Base-by-base conservation (phyloP, 2,113 vertebrate genomes). In the Corapipo altera region DNA sequence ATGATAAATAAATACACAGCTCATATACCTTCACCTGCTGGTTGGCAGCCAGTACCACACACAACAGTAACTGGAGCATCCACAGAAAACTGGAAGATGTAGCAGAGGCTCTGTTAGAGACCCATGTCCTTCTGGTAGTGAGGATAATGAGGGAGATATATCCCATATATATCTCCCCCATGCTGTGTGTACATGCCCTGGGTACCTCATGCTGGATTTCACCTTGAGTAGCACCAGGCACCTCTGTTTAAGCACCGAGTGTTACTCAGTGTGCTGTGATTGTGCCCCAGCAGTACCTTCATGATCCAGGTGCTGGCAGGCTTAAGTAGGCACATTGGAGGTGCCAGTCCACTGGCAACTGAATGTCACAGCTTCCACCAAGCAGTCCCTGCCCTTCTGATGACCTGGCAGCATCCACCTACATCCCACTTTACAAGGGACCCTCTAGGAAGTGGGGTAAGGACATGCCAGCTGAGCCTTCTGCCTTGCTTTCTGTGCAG, bases 381-480 rank as follows among this genome's bases (percentile, higher is more conserved):
- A 72, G 39, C 2, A 2, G 28, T 46, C 8, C 30, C 51, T 43
- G 57, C 20, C 44, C 46, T 54, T 26, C 44, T 2, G 1, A 9
- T 35, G 49, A 15, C 22, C 22, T 59, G 39, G 30, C 57, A 76
- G 22, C 39, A 85, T 5, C 70, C 46, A 24, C 4, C 14, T 15
- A 41, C 39, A 41, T 41, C 39, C 39, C 39, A n/a, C 33, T 69
- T 69, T 41, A 39, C 11, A 67, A 1, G 4, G 48, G 54, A 61
- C 46, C 17, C 16, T 57, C 20, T 17, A 27, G 35, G 33, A 46
- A 62, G 3, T 12, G 26, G n/a, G 33, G 8, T 10, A 69, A 64
- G 11, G 19, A 24, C 11, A 48, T 0, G 0, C 6, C 33, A 64
- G 30, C 54, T 1, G 8, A 69, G 33, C 43, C 12, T 41, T 61